Base-by-base conservation (phyloP, 2,888 invertebrate species). In the Ceratothoa steindachneri region DNA sequence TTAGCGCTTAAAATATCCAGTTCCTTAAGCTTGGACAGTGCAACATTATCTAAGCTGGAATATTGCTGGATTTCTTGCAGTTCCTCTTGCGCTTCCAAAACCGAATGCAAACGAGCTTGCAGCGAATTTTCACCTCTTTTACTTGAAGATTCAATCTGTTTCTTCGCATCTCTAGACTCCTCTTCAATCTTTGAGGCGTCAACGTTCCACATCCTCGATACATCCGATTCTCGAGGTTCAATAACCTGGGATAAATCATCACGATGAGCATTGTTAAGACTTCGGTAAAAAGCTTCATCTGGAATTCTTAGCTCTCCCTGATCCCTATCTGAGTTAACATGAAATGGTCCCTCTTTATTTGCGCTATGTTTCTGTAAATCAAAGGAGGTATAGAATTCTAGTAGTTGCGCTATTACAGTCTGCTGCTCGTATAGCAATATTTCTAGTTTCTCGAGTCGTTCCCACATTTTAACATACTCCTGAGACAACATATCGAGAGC, bases 391-490 rank as follows among this genome's bases (percentile, higher is more conserved):
- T 91, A 91, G 85, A 91, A 90, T 83, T 91, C 91, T 83, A 95
- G 89, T 82, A 95, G 87, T 83, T 94, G 94, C 69, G 91, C 89
- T 82, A 95, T 93, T 60, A 95, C 93, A 81, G 92, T 91, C 84
- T 95, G 95, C 84, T 95, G 95, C 83, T 95, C 94, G 84, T 91
- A 82, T 27, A 95, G 88, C 77, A 95, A 88, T 27, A 91, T 89
- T 84, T 95, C 95, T 30, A 95, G 86, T 84, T 94, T 92, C 83
- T 95, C 95, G 76, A 95, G 86, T 64, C 94, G 87, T 82, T 93
- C 92, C 94, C 95, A 95, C 91, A 95, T 95, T 84, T 93, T 92
- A 70, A 94, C 92, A 83, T 95, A 95, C 84, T 95, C 95, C 82
- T 93, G 93, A 52, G 93, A 93, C 31, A 95, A 88, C 70, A 95